Conservation (phyloP, 2,888 invertebrate genomes). For the Perizoma flavofasciatum region DNA sequence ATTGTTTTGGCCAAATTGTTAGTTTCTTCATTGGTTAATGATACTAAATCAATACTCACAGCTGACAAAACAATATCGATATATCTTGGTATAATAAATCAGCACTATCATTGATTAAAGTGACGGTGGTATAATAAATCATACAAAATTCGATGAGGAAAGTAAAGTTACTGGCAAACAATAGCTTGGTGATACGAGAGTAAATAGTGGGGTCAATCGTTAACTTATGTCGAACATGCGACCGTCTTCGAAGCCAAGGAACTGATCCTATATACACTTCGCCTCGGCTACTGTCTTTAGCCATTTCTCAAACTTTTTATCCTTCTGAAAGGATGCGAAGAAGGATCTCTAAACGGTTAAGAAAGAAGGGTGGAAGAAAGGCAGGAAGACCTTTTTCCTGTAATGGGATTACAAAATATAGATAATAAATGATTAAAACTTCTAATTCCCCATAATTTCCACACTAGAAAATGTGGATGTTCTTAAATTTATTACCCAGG, state of each 20-base stretch:
- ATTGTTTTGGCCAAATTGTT: no score
- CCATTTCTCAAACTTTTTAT: conserved; percentile 51
- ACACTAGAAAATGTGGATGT: no score
- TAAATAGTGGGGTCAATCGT: conserved; percentile 64
- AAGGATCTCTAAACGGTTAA: no score
- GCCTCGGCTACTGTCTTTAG: conserved; percentile 39
- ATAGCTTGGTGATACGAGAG: conserved; percentile 64
- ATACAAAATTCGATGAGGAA: conserved; percentile 23
- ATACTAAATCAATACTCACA: conserved; percentile 29
- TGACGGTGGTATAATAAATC: conserved; percentile 25
- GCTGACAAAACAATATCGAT: conserved; percentile 29
- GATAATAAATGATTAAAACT: no score
- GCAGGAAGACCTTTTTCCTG: no score
- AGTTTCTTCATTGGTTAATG: neutral
- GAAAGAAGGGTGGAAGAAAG: no score
- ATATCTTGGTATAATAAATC: conserved; percentile 31
- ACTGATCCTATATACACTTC: conserved; percentile 43
- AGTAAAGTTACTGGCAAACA: conserved; percentile 48
- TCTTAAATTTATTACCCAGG: no score
- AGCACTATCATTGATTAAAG: conserved; percentile 25
- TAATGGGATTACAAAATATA: no score
- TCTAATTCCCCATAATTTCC: no score
- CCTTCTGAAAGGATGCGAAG: neutral
- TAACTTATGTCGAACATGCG: conserved; percentile 53
- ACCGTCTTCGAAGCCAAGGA: conserved; percentile 49